Base-by-base conservation (phyloP, 2,888 invertebrate genomes). In the Polymixis flavicincta region DNA sequence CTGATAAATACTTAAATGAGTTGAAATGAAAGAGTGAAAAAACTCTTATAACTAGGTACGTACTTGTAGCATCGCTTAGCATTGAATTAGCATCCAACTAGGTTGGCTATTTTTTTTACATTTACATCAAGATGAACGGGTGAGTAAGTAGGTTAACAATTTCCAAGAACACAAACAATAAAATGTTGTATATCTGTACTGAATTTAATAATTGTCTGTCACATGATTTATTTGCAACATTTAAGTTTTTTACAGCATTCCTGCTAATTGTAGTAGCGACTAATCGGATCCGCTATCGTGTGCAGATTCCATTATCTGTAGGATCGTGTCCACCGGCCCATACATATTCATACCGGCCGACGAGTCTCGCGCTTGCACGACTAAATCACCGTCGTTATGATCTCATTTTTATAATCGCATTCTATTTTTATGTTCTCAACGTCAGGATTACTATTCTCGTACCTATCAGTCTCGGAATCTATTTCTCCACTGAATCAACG, bases 251-350 rank as follows among this genome's bases (percentile, higher is more conserved):
- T 89, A 82, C 83, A 82, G 80, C 83, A 80, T 78, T 90, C 81
- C 83, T 87, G 90, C 92, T 94, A 95, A 95, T 95, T 94, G 94
- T 91, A 92, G 92, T 88, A 86, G 92, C 85, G 90, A 92, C 92
- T 95, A 95, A 95, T 93, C 94, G 92, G 92, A 94, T 95, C 91
- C 91, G 91, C 90, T 93, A 90, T 92, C 92, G 93, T 93, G 94
- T 94, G 94, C 94, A 93, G 94, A 96, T 96, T 95, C 92, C 92
- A 95, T 95, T 96, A 96, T 94, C 93, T 90, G 92, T 87, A 92
- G 93, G 93, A 95, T 95, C 94, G 94, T 91, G 93, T 92, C 92
- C 92, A 91, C 87, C 89, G 89, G 87, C 87, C 90, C 94, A 95
- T 95, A 94, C 95, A 96, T 96, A 95, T 96, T 95, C 94, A 96